Base-by-base conservation (phyloP, 2,113 vertebrate genomes). In the Gracilinanus agilis region DNA sequence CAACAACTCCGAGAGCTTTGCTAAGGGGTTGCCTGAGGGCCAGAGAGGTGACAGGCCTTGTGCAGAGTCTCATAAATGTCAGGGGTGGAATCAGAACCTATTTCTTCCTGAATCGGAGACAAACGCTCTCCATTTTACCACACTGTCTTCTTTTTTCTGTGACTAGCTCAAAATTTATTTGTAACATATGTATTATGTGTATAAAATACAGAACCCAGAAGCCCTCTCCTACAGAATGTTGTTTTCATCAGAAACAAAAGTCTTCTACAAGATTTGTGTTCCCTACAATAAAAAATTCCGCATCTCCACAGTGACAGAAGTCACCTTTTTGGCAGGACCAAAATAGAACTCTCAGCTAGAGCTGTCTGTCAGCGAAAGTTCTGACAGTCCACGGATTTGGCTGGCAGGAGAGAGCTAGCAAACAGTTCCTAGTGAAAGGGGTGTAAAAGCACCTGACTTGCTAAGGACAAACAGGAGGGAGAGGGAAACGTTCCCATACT, bases 301-400 rank as follows among this genome's bases (percentile, higher is more conserved):
- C 93, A 83, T 96, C 97, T 97, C 96, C 56, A 95, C 97, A 91
- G 94, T 96, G 97, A 97, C 97, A 97, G n/a, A 83, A 83, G 96
- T 90, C 95, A 98, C 96, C 95, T 98, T 97, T 96, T 95, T 34
- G 16, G 93, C 93, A 40, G 95, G 96, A 97, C 97, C 96, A 96
- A 98, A 98, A 98, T 98, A 97, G 96, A 95, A 96, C 89, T 96
- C 95, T 96, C 96, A 56, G 96, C 92, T 96, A 90, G 93, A 94
- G 95, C 94, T 97, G 96, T 95, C 96, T 96, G 90, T 97, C 96
- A 97, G 95, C 54, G 93, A 93, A 91, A 90, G 40, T 94, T 97
- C 94, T 97, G 96, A 96, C 56, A 97, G 90, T 44, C 92, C 97
- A n/a, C 88, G 90, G 55, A 96, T 19, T 91, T 97, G 97, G 92